phyloP scores from a whole-genome alignment of 2,888 invertebrate genomes.

The Euproctis similis region DNA sequence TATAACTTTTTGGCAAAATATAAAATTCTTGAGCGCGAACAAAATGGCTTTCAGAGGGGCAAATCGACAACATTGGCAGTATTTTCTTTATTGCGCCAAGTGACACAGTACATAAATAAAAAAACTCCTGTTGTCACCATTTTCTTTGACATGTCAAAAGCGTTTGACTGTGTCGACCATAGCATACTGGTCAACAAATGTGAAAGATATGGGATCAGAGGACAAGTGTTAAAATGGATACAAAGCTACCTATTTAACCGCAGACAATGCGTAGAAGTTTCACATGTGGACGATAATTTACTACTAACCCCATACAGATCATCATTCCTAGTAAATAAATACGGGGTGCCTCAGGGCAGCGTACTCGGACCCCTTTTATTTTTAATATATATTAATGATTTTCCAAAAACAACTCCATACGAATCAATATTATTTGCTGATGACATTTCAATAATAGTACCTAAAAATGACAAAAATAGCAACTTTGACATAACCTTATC shows the following conservation, averaged over 20 bases:
- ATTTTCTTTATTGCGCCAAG: not conserved
- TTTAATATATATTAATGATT: not conserved
- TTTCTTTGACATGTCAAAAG: not conserved
- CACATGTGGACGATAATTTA: not conserved
- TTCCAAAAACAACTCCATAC: not conserved
- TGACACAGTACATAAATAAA: not conserved
- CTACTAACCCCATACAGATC: not conserved
- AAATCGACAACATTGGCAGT: not conserved
- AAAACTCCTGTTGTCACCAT: not conserved
- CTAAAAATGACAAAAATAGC: not conserved
- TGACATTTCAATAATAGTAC: not conserved
- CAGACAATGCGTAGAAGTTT: not conserved
- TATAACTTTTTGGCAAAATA: not conserved
- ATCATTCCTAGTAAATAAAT: not conserved
- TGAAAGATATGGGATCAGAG: not conserved
- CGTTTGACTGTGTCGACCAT: slow-evolving; percentile 1
- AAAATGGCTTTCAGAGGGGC: not conserved
- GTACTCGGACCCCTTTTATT: not conserved
- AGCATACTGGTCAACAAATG: not conserved
- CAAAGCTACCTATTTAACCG: not conserved
- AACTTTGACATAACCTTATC: no score
- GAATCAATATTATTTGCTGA: not conserved
- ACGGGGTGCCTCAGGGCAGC: not conserved
- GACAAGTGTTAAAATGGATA: not conserved
- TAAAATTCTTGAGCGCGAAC: not conserved